Evolutionary conservation across 2,797 vertebrate species (phyloP).

Genomic region (Acanthiza pusilla): DNA sequence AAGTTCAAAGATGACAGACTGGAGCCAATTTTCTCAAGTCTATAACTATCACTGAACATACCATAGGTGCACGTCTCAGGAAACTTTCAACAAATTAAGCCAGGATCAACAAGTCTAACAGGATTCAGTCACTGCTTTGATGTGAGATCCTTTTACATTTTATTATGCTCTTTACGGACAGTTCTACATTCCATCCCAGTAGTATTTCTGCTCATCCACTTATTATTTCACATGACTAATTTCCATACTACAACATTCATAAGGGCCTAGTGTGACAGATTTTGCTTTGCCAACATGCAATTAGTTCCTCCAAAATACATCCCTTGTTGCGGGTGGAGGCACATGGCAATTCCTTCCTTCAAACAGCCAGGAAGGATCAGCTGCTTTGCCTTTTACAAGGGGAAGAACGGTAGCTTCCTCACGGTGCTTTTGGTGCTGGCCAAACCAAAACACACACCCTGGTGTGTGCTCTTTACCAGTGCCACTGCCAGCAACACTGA

Average conservation of each 20-base stretch:
- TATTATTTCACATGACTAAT: slow-evolving; percentile 46
- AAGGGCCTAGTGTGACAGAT: not conserved
- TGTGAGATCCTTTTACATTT: slow-evolving; percentile 32
- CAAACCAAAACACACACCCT: not conserved
- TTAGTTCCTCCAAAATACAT: not conserved
- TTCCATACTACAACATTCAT: not conserved
- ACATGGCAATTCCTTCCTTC: not conserved
- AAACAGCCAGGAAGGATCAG: not conserved
- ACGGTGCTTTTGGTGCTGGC: fast-evolving
- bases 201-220: slow-evolving; percentile 28
- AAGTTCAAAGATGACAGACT: not conserved
- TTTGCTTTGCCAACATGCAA: not conserved
- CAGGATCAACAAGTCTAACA: slow-evolving; percentile 50
- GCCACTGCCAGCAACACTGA: not conserved
- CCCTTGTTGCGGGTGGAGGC: not conserved
- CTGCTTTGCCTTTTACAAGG: not conserved
- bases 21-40: not conserved
- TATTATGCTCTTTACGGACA: slow-evolving; percentile 26
- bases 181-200: slow-evolving; percentile 9
- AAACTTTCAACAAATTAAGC: slow-evolving; percentile 33
- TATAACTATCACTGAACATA: not conserved
- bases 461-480: fast-evolving
- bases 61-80: not conserved
- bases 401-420: not conserved
- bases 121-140: slow-evolving; percentile 46